A percentile compares a stretch with the other conserved stretches of the same genome.
Evolutionary conservation across 1,140 invertebrate species (phyloP).

Genomic region (Hormaphis cornu): DNA sequence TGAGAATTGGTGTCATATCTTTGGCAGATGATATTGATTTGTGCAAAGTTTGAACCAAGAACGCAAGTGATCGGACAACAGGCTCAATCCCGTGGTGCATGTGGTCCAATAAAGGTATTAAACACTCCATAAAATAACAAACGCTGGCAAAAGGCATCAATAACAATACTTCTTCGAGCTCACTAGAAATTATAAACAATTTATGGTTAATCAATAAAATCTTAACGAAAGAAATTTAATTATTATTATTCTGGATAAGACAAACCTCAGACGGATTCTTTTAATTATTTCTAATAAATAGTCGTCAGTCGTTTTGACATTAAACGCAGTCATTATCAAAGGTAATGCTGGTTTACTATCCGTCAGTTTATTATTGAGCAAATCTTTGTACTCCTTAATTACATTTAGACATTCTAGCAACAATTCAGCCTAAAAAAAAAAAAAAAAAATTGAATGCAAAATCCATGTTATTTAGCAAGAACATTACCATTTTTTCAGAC

Average conservation of each 20-base stretch:
- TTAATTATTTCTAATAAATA: slow-evolving; percentile 72
- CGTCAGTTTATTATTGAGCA: slow-evolving; percentile 44
- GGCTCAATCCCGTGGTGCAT: slow-evolving; percentile 65
- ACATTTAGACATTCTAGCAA: slow-evolving; percentile 80
- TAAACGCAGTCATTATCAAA: slow-evolving; percentile 68
- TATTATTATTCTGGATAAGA: background rate
- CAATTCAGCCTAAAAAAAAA: slow-evolving; percentile 61
- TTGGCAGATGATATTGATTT: slow-evolving; percentile 65
- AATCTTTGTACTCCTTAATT: slow-evolving; percentile 56
- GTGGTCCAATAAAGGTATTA: slow-evolving; percentile 57
- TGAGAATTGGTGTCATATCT: slow-evolving; percentile 57
- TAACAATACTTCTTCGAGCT: slow-evolving; percentile 80
- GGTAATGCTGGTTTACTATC: slow-evolving; percentile 47
- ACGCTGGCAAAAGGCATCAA: slow-evolving; percentile 75
- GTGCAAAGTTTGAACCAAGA: slow-evolving; percentile 76
- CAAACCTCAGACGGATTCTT: slow-evolving; percentile 61
- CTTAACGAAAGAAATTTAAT: background rate
- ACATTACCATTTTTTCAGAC: slow-evolving; percentile 78
- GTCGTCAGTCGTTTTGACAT: slow-evolving; percentile 59
- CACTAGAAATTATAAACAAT: slow-evolving; percentile 45
- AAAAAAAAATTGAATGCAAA: slow-evolving; percentile 26
- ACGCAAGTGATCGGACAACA: slow-evolving; percentile 61
- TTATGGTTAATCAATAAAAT: background rate
- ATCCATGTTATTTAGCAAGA: background rate
- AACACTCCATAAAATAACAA: slow-evolving; percentile 62